Evolutionary conservation across 2,797 vertebrate species (phyloP), one percentile per base, ranked within the genome.

Genomic region (Morus bassanus): DNA sequence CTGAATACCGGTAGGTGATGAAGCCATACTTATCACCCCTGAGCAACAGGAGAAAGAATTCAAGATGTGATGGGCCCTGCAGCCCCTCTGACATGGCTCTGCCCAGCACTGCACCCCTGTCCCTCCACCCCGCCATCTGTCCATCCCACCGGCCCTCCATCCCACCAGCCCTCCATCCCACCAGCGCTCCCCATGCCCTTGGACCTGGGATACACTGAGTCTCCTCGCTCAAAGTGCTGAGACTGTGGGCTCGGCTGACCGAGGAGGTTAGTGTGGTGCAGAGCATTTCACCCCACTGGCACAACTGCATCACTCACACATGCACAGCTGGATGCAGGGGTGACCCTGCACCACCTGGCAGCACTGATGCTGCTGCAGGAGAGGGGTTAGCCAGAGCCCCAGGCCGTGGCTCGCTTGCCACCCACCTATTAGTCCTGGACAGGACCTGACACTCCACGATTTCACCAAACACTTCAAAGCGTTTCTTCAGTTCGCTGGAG

Each of bases 381-480:
- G 50, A 81, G 56, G 53, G 56, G 39, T 19, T 75, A 53, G 28
- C 35, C 27, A 48, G 6, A 89, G 33, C 54, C 10, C n/a, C 25
- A 17, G 21, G 4, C 17, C 1, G 11, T n/a, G 11, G 68, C 84
- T 80, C 6, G 1, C 43, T 73, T 50, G 13, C 9, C 19, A 95
- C 98, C 64, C 85, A 98, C 98, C 98, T 98, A 96, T 99, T 99
- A 79, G 98, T 99, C 97, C 98, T 99, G 61, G 98, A 98, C 97
- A 99, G 98, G 97, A 99, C 99, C 96, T 98, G 99, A 98, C 99
- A 99, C 95, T 99, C 99, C 61, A 99, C 98, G 0, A 99, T 98
- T 89, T 99, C 99, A 12, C 99, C 99, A 57, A 99, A 99, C 81
- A 99, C 98, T 98, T 99, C 99, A 1, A 99, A 99, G 96, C 99